These are phyloP conservation scores for Pica pica DNA, from an alignment of 2,113 vertebrate species.

Conservation along the genomic window DNA sequence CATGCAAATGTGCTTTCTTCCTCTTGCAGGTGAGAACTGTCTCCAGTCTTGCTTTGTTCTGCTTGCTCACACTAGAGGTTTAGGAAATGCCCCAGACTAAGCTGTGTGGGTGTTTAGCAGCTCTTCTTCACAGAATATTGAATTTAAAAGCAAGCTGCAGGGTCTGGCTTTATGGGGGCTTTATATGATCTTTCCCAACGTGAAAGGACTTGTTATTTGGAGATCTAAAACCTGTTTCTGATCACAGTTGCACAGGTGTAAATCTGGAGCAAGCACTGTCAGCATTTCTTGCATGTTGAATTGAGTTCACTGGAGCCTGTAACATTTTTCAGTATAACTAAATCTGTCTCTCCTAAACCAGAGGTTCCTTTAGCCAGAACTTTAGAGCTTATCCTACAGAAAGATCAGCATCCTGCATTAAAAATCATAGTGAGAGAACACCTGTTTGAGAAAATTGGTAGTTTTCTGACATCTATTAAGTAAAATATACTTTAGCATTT, in stretches of 20 bases:
- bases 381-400: not conserved
- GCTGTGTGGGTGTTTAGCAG: conserved; percentile 32
- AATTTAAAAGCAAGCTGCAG: conserved; percentile 32
- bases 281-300: not conserved
- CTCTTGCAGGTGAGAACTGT: conserved; percentile 13
- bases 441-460: not conserved
- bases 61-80: not conserved
- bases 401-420: not conserved
- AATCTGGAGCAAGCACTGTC: not conserved
- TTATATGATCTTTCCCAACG: not conserved
- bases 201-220: not conserved
- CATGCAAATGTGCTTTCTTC: conserved; percentile 38
- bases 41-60: not conserved
- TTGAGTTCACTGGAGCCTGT: not conserved
- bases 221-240: not conserved
- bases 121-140: conserved; percentile 8
- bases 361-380: not conserved
- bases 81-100: conserved; percentile 47
- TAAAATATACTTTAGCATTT: not conserved
- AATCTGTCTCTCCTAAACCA: not conserved
- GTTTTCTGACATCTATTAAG: not conserved
- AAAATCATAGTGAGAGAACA: not conserved
- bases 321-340: not conserved
- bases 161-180: not conserved
- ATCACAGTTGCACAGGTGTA: not conserved